Evolutionary conservation across 2,888 invertebrate species (phyloP).

Genomic region (Drosophila antonietae): DNA sequence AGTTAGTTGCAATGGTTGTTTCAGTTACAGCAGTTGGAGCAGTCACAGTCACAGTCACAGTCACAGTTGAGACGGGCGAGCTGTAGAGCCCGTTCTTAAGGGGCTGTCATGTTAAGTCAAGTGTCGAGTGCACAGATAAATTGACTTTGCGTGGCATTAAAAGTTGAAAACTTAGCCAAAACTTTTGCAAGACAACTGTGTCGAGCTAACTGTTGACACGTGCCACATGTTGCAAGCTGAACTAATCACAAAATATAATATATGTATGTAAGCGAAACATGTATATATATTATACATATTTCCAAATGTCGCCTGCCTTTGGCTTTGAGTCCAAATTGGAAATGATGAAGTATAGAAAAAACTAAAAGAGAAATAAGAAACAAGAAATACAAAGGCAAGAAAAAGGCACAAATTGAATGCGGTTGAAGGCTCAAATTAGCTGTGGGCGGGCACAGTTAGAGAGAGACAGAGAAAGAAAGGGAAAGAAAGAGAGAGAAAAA

Average conservation of each 20-base stretch:
- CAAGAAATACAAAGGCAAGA: background rate
- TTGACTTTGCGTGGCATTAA: slow-evolving; percentile 50
- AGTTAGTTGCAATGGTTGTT: slow-evolving; percentile 23
- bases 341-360: slow-evolving; percentile 16
- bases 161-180: slow-evolving; percentile 55
- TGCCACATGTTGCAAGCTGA: slow-evolving; percentile 46
- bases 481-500: too few relatives aligned
- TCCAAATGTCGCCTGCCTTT: slow-evolving; percentile 10
- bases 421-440: slow-evolving; percentile 43
- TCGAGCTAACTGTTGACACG: slow-evolving; percentile 34
- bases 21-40: slow-evolving; percentile 12
- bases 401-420: slow-evolving; percentile 36
- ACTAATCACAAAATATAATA: slow-evolving; percentile 5
- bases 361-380: slow-evolving; percentile 1
- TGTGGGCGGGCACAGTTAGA: background rate
- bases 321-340: slow-evolving; percentile 30
- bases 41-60: slow-evolving; percentile 9
- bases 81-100: slow-evolving; percentile 10
- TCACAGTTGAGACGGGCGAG: background rate
- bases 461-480: background rate
- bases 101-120: slow-evolving; percentile 39
- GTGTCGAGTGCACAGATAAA: slow-evolving; percentile 38
- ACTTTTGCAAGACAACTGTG: slow-evolving; percentile 44
- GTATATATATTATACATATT: background rate
- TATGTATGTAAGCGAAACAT: background rate